Evolutionary conservation across 2,888 invertebrate genomes (phyloP).

Genomic region (Metalampra italica): DNA sequence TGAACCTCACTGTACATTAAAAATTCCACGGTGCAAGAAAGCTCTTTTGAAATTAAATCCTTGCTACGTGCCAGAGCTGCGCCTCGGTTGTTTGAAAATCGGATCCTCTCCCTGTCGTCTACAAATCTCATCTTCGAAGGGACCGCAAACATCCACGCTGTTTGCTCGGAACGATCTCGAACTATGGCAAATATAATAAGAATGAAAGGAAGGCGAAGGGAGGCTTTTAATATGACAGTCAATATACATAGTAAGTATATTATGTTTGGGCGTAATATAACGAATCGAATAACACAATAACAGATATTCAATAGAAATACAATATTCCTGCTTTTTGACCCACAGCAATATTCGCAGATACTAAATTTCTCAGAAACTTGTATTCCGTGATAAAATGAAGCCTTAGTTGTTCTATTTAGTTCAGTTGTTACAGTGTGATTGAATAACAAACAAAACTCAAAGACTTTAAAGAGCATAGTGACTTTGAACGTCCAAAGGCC

Average conservation of each 20-base stretch:
- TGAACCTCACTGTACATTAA: too few species aligned
- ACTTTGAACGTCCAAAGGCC: background rate
- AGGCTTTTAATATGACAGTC: background rate
- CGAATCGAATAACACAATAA: too few species aligned
- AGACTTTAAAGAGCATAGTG: too few species aligned
- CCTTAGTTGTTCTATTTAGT: background rate
- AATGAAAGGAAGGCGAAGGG: background rate
- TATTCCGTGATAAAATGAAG: background rate
- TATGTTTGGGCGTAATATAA: too few species aligned
- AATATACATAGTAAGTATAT: too few species aligned
- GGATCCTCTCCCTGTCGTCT: background rate
- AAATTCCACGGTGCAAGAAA: too few species aligned
- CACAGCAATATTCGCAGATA: too few species aligned
- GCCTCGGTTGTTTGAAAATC: background rate
- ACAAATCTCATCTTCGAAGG: slow-evolving; percentile 11
- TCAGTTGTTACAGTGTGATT: background rate
- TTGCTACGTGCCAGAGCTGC: too few species aligned
- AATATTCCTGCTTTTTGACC: too few species aligned
- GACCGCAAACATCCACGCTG: slow-evolving; percentile 11
- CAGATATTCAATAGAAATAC: too few species aligned
- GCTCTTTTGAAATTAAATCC: too few species aligned
- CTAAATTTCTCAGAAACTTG: too few species aligned
- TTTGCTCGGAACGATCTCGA: slow-evolving; percentile 14
- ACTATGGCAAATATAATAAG: slow-evolving; percentile 17
- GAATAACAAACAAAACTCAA: background rate